Conservation (phyloP, 2,888 invertebrate species). For the Balanococcus diminutus region DNA sequence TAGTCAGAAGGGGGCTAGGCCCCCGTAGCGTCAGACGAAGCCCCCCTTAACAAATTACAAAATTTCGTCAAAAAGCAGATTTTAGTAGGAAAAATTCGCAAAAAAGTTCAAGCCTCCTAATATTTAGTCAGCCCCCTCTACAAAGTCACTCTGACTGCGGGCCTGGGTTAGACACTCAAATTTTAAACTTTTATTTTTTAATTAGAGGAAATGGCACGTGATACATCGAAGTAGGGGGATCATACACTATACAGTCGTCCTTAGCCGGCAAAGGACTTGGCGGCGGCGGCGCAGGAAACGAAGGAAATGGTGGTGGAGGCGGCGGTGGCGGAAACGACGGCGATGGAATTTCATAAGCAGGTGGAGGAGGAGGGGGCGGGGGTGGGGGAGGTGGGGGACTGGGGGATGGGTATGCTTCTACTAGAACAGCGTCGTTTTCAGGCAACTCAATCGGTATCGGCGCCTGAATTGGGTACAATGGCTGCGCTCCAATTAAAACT, state of each 20-base stretch:
- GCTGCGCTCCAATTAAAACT: background rate
- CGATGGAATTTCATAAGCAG: background rate
- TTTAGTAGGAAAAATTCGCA: too few relatives aligned
- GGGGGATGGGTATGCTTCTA: background rate
- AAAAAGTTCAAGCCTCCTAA: too few relatives aligned
- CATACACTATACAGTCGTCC: background rate
- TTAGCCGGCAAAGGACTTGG: too few relatives aligned
- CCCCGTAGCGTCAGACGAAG: too few relatives aligned
- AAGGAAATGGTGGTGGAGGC: background rate
- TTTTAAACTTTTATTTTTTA: too few relatives aligned
- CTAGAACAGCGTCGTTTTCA: background rate
- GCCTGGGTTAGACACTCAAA: too few relatives aligned
- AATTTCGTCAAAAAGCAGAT: too few relatives aligned
- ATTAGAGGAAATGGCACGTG: background rate
- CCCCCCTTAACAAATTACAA: too few relatives aligned
- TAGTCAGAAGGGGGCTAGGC: too few relatives aligned
- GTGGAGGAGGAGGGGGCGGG: background rate
- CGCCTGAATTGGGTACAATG: background rate
- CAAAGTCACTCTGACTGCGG: too few relatives aligned
- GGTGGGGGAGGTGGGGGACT: background rate
- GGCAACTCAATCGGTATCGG: background rate
- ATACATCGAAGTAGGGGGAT: background rate
- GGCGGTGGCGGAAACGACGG: background rate
- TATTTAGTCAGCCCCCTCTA: too few relatives aligned
- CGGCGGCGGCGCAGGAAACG: background rate